Evolutionary conservation across 2,797 vertebrate genomes (phyloP).

Genomic region (Lacerta viridis): DNA sequence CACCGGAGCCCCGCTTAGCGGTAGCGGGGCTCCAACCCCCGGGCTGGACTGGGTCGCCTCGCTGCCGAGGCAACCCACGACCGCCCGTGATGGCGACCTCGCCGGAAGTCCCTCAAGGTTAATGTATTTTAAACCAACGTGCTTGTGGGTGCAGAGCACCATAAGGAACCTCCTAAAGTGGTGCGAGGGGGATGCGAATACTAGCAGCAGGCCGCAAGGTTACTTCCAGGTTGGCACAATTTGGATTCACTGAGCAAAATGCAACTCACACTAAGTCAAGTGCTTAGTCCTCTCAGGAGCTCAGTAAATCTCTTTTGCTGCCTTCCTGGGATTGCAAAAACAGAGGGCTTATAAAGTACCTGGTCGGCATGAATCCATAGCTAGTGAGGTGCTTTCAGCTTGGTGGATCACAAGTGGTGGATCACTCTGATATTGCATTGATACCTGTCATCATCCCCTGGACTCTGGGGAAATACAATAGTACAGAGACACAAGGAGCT

Average conservation of each 20-base stretch:
- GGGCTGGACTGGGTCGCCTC: no score
- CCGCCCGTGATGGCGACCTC: no score
- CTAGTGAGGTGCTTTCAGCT: neutral
- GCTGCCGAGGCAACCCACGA: no score
- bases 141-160: neutral
- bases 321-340: neutral
- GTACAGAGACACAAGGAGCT: neutral
- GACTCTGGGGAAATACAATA: constrained; percentile 18
- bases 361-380: neutral
- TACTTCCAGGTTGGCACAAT: neutral
- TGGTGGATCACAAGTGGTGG: neutral
- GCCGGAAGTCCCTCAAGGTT: no score
- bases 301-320: neutral
- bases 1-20: no score
- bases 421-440: neutral
- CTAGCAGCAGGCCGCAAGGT: neutral
- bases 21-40: no score
- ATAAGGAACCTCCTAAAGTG: neutral
- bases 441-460: neutral
- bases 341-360: neutral
- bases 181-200: neutral
- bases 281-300: neutral
- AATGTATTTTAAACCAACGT: neutral
- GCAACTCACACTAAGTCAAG: neutral
- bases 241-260: neutral